Base-by-base conservation (phyloP, 2,888 invertebrate genomes). In the Xestia xanthographa region DNA sequence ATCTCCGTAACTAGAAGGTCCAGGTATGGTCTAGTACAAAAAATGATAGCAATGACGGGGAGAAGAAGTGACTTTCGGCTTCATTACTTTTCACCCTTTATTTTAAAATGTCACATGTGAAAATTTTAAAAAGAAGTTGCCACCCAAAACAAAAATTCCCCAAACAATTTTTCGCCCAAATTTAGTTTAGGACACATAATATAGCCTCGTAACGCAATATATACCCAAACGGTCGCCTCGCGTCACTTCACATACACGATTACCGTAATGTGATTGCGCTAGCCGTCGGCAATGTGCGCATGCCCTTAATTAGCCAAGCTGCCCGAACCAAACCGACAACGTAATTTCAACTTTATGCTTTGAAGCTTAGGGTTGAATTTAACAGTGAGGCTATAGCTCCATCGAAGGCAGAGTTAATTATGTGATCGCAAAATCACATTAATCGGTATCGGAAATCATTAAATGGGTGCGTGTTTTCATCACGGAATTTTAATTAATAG, bases 161-260 rank as follows among this genome's bases (percentile, higher is more conserved):
- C 9, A 12, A 22, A 82, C 11, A 34, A 56, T 67, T 63, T 81
- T 77, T 69, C 62, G 11, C 63, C 63, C 22, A 79, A 77, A 76
- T 79, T 48, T 66, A 70, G 66, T 63, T 63, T 38, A n/a, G 50
- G 62, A 71, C 72, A 70, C 77, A 76, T 65, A 79, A 76, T 65
- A 79, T 79, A 77, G 11, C 48, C 66, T 65, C 76, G 48, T 86
- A 80, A 84, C 53, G 70, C 65, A 82, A 86, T 82, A 78, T 60
- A 79, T 72, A 73, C 70, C 74, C 70, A 82, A 73, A 75, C 85
- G 78, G 78, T 75, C 81, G 84, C 74, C 62, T 79, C 91, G 91
- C 92, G 88, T 92, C 94, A 91, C 91, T 90, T 90, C 91, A 87
- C 91, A 92, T 87, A 94, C 83, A 83, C 91, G 93, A 94, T 94